Conservation (phyloP, 2,113 vertebrate species). For the Macrotus californicus region DNA sequence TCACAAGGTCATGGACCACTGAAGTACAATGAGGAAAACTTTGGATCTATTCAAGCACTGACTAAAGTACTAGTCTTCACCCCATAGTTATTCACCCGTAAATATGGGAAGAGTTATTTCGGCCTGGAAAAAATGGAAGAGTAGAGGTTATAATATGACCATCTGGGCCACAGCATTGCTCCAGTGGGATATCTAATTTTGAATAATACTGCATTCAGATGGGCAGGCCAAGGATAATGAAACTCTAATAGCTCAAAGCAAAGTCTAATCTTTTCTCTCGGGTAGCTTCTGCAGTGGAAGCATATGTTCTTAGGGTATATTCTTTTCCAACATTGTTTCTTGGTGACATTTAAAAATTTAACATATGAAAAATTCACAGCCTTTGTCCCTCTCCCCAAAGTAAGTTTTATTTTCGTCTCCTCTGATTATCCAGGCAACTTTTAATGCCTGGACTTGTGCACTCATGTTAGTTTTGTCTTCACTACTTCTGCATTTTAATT, state of each 20-base stretch:
- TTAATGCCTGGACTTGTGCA: background rate
- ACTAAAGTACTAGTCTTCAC: slow-evolving; percentile 16
- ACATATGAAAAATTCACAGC: background rate
- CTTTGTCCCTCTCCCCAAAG: background rate
- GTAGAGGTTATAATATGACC: slow-evolving; percentile 7
- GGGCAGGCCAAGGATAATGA: background rate
- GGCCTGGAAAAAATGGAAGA: background rate
- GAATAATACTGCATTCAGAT: slow-evolving; percentile 19
- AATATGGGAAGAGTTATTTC: slow-evolving; percentile 5
- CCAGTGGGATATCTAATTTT: slow-evolving; percentile 23
- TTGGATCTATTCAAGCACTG: background rate
- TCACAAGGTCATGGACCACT: background rate
- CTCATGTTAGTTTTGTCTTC: background rate
- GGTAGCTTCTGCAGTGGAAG: slow-evolving; percentile 10
- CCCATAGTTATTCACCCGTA: background rate
- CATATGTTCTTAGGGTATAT: background rate
- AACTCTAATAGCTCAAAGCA: background rate
- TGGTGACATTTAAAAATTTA: slow-evolving; percentile 42
- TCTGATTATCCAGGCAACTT: background rate
- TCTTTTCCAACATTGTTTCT: background rate
- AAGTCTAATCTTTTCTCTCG: background rate
- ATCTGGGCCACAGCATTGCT: background rate
- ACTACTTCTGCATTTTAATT: background rate
- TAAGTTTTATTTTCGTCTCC: background rate
- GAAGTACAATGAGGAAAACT: background rate